phyloP scores from a whole-genome alignment of 2,113 vertebrate species.

The Donacobius atricapilla region DNA sequence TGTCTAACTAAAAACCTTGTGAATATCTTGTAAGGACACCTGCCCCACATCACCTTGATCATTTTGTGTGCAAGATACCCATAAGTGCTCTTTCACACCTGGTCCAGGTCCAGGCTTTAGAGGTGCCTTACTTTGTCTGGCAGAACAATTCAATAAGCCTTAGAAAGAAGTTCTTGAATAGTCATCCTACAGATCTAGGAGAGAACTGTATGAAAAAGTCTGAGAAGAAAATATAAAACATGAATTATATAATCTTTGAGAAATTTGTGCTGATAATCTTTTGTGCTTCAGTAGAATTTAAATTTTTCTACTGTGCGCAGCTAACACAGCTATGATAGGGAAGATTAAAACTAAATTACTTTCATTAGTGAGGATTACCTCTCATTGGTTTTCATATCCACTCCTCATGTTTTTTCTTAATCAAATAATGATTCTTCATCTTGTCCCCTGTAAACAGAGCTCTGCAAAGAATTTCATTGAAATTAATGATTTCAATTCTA shows the following conservation, averaged over 20 bases:
- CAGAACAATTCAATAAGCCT: neutral
- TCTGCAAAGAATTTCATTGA: neutral
- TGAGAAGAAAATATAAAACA: neutral
- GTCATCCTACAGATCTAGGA: neutral
- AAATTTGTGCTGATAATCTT: neutral
- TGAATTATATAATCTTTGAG: neutral
- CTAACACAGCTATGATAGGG: neutral
- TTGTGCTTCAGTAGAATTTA: neutral
- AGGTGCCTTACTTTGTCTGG: neutral
- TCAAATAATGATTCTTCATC: neutral
- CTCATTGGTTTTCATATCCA: neutral
- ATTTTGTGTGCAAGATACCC: neutral
- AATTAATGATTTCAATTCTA: neutral
- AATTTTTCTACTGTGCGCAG: neutral
- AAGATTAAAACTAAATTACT: neutral
- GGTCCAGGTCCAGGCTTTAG: neutral
- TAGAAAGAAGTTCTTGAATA: neutral
- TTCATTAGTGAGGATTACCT: neutral
- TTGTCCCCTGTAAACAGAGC: neutral
- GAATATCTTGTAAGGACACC: neutral
- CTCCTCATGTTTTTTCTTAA: neutral
- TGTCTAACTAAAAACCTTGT: neutral
- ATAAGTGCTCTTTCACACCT: neutral
- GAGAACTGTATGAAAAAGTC: neutral
- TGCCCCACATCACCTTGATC: neutral